A percentile compares a stretch with the other conserved stretches of the same genome.
Evolutionary conservation across 1,140 invertebrate species (phyloP).

Genomic region (Tribolium madens): DNA sequence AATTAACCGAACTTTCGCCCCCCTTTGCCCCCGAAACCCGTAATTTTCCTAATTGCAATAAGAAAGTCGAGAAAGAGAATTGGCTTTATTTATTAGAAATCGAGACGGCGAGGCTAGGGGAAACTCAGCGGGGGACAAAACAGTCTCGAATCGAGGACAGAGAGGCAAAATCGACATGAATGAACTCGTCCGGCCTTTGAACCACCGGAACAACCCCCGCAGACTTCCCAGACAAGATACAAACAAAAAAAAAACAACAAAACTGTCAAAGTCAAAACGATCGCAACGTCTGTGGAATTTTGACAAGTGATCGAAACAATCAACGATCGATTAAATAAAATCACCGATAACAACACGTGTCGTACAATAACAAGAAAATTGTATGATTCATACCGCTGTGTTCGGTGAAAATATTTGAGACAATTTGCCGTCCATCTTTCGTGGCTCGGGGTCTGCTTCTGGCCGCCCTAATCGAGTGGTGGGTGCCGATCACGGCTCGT

Average conservation of each 20-base stretch:
- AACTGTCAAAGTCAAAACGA: background rate
- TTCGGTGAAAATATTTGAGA: conserved; percentile 91
- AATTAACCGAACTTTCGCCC: background rate
- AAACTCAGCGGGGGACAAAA: conserved; percentile 47
- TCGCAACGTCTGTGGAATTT: background rate
- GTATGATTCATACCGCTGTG: conserved; percentile 79
- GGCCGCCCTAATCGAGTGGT: conserved; percentile 74
- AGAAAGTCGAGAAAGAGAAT: conserved; percentile 25
- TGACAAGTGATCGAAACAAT: conserved; percentile 6
- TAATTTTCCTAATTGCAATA: conserved; percentile 31
- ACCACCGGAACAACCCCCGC: conserved; percentile 39
- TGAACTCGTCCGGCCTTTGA: conserved; percentile 45
- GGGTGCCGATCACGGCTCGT: conserved; percentile 75
- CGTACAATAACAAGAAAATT: conserved; percentile 21
- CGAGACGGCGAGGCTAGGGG: conserved; percentile 42
- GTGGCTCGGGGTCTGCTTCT: conserved; percentile 77
- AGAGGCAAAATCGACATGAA: conserved; percentile 43
- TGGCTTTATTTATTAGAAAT: conserved; percentile 43
- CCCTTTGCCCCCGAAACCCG: background rate
- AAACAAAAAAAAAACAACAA: background rate
- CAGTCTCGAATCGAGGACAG: conserved; percentile 38
- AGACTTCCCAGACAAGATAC: background rate
- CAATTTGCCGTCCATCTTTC: conserved; percentile 83
- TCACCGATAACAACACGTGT: conserved; percentile 17
- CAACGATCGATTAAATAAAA: background rate